phyloP scores from a whole-genome alignment of 2,797 vertebrate species.

The Coregonus suidteri region DNA sequence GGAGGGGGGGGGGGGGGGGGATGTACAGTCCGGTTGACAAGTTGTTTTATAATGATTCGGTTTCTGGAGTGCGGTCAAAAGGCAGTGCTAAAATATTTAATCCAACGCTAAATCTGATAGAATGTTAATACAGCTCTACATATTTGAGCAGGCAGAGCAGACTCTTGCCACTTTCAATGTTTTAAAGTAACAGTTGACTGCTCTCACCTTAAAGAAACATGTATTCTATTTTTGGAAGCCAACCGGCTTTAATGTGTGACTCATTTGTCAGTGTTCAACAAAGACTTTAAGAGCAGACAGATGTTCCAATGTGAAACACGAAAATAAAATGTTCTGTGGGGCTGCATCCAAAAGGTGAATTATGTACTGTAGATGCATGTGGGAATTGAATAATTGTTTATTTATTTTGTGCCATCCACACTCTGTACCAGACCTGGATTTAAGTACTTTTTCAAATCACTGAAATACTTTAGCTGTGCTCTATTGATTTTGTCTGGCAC shows the following conservation, averaged over 20 bases:
- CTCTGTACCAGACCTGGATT: no score
- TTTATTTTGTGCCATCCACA: conserved; percentile 18
- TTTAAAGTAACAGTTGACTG: neutral
- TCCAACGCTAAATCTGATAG: neutral
- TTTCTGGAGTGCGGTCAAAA: conserved; percentile 5
- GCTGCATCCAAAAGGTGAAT: conserved; percentile 13
- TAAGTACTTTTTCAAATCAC: no score
- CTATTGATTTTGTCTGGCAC: no score
- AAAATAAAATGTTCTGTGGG: conserved; percentile 15
- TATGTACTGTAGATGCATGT: conserved; percentile 13
- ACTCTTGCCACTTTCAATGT: neutral
- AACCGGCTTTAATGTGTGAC: conserved; percentile 2
- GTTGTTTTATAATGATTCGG: conserved; percentile 29
- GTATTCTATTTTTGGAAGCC: conserved; percentile 8
- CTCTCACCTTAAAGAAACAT: conserved; percentile 9
- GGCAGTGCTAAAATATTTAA: conserved; percentile 24
- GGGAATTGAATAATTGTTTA: conserved; percentile 7
- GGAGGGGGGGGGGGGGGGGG: neutral
- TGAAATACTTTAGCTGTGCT: no score
- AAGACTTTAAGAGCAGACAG: conserved; percentile 23
- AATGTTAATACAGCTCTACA: neutral
- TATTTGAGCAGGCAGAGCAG: neutral
- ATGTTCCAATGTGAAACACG: conserved; percentile 25
- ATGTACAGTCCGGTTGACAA: conserved; percentile 12
- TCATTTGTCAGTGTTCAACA: conserved; percentile 13